These are phyloP conservation scores for Lasius platythorax DNA, from an alignment of 2,888 invertebrate genomes.

Conservation along the genomic window DNA sequence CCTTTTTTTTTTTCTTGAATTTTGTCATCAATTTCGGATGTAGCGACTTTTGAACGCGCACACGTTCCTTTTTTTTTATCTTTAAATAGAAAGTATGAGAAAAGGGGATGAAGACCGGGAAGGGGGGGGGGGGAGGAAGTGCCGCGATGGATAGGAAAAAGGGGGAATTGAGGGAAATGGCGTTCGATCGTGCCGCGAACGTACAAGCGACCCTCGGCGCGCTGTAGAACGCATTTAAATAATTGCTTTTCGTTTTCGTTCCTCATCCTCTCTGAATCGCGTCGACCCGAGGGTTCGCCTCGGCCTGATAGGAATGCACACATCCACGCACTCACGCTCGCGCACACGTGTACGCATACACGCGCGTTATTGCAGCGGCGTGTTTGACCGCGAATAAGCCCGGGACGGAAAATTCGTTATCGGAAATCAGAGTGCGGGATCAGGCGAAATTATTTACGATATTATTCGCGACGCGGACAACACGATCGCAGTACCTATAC, in stretches of 20 bases:
- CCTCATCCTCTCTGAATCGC: slow-evolving; percentile 50
- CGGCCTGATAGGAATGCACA: slow-evolving; percentile 31
- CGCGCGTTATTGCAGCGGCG: background rate
- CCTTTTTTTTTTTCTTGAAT: background rate
- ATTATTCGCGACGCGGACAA: slow-evolving; percentile 38
- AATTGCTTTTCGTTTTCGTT: slow-evolving; percentile 75
- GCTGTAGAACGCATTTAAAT: slow-evolving; percentile 73
- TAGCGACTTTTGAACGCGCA: slow-evolving; percentile 35
- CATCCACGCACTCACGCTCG: background rate
- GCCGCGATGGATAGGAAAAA: slow-evolving; percentile 9
- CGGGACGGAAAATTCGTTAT: slow-evolving; percentile 66
- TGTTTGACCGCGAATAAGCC: background rate
- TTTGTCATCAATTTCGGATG: slow-evolving; percentile 9
- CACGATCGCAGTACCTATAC: background rate
- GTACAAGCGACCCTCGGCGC: slow-evolving; percentile 51
- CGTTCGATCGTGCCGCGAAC: slow-evolving; percentile 41
- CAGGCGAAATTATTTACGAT: slow-evolving; percentile 62
- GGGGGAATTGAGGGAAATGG: slow-evolving; percentile 46
- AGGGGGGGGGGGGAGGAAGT: background rate
- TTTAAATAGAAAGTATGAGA: slow-evolving; percentile 37
- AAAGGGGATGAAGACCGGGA: background rate
- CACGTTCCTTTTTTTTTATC: slow-evolving; percentile 41
- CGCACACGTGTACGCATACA: no score
- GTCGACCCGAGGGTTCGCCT: slow-evolving; percentile 27
- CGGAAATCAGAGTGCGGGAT: slow-evolving; percentile 62